Evolutionary conservation across 1,140 invertebrate species (phyloP), one percentile per base, ranked within the genome.

Genomic region (Atta colombica): DNA sequence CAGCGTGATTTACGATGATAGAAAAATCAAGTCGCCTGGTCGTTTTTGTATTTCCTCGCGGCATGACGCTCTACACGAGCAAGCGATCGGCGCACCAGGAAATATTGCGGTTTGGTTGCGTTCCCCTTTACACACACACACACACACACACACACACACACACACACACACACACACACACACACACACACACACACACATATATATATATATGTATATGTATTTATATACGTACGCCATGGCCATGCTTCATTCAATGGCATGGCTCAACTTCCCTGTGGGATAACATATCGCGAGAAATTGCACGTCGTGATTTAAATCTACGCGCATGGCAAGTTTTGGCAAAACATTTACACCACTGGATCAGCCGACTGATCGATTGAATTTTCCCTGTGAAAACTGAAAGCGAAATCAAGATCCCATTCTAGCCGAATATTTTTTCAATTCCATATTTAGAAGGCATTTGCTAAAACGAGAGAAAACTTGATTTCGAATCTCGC

Each of bases 271-370:
- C 60, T 74, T 71, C 39, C 80, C 55, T 21, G 12, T 35, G 77
- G 80, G 69, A 84, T 84, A 84, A 84, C 69, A 58, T 72, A 74
- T 82, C 68, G 80, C 80, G 80, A 84, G 80, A 75, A 84, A 84
- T 84, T 84, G 80, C 69, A 4, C 39, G 55, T 72, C 53, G 80
- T 84, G 80, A 84, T 84, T 84, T 74, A 84, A 75, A 84, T 61
- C 45, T 39, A 55, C 25, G 21, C n/a, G 21, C n/a, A 53, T 28
- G 53, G 69, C 55, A 75, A 75, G 55, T 74, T 84, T 51, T 45
- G 69, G 25, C 80, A 45, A 84, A 75, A 74, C 39, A 28, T 84
- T 84, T 63, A 84, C 39, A 61, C 18, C 53, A 25, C 1, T 28
- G 25, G 10, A 63, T 25, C 45, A 28, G 6, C 16, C 66, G 21